Percentiles rank a stretch among this genome's conserved stretches.
Conservation (phyloP, 2,113 vertebrate species). For the Oncorhynchus tshawytscha region DNA sequence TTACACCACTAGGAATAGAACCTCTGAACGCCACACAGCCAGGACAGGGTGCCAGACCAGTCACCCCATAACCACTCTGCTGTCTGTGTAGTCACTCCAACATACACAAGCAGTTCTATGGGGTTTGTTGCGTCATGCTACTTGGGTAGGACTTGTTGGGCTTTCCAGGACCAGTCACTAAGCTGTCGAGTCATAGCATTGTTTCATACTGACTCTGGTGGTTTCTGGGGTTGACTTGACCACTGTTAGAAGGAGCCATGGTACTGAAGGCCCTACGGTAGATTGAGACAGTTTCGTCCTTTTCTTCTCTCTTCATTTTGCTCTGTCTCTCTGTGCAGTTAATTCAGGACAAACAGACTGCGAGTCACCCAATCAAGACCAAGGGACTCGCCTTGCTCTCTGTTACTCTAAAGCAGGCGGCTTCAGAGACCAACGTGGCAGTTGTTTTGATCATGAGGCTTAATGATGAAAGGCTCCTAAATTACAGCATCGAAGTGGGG, state of each 20-base stretch:
- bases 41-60: slow-evolving; percentile 51
- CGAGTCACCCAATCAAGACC: slow-evolving; percentile 38
- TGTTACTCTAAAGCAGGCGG: slow-evolving; percentile 32
- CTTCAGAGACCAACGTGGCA: slow-evolving; percentile 36
- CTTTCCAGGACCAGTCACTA: slow-evolving; percentile 36
- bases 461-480: slow-evolving; percentile 47
- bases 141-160: slow-evolving; percentile 49
- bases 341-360: not conserved
- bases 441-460: slow-evolving; percentile 10
- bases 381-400: slow-evolving; percentile 30
- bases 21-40: slow-evolving; percentile 48
- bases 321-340: not conserved
- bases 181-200: slow-evolving; percentile 56
- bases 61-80: slow-evolving; percentile 53
- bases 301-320: not conserved
- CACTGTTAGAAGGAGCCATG: not conserved
- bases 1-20: slow-evolving; percentile 71
- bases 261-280: too few species aligned
- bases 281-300: not conserved
- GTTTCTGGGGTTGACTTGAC: slow-evolving; percentile 24
- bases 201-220: slow-evolving; percentile 45
- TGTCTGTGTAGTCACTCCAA: slow-evolving; percentile 59
- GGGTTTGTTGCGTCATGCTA: slow-evolving; percentile 63
- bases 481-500: slow-evolving; percentile 26
- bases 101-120: slow-evolving; percentile 57